These are phyloP conservation scores for Chrysaora quinquecirrha DNA, from an alignment of 30 jellyfish, hydroid and myxozoan species.

Conservation along the genomic window DNA sequence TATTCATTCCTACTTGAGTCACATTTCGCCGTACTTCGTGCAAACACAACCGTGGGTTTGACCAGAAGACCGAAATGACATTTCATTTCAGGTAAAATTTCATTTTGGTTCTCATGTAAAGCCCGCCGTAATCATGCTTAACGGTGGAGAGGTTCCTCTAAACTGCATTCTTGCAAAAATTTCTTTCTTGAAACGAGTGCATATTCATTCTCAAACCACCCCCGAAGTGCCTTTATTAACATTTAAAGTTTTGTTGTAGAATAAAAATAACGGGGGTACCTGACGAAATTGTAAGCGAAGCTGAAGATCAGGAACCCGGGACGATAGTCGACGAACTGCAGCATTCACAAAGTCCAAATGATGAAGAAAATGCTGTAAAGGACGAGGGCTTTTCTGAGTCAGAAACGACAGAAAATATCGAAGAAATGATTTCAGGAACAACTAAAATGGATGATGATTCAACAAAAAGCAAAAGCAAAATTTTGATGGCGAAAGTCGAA, in stretches of 20 bases:
- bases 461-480: constrained; percentile 19
- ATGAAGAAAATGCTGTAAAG: constrained; percentile 11
- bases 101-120: too few species aligned
- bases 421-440: constrained; percentile 3
- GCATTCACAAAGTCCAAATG: not conserved
- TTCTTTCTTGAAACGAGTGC: too few species aligned
- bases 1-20: too few species aligned
- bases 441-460: constrained; percentile 15
- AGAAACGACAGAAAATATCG: not conserved
- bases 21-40: too few species aligned
- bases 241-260: constrained; percentile 23
- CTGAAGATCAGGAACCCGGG: constrained; percentile 12
- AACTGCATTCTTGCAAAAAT: too few species aligned
- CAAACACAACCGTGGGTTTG: too few species aligned
- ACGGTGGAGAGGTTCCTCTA: too few species aligned
- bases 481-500: constrained; percentile 81
- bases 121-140: too few species aligned
- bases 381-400: not conserved
- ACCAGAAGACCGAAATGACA: too few species aligned
- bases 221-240: too few species aligned
- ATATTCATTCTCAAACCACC: too few species aligned
- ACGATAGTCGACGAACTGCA: constrained; percentile 12
- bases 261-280: constrained; percentile 55
- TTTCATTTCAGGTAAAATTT: too few species aligned
- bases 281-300: constrained; percentile 41